Evolutionary conservation across 2,797 vertebrate genomes (phyloP).

Genomic region (Poecile montanus): DNA sequence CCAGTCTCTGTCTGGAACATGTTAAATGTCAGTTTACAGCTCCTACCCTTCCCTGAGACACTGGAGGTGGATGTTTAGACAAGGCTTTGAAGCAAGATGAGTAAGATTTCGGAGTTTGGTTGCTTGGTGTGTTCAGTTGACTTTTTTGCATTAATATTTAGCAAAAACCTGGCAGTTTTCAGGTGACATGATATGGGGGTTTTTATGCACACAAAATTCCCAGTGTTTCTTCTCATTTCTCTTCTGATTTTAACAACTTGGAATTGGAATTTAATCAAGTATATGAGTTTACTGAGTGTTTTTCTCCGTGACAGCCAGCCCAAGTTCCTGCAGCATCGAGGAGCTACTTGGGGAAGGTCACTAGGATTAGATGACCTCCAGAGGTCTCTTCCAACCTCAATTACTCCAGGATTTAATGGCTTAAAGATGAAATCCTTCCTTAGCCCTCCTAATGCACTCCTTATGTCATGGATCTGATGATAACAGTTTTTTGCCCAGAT

Average conservation of each 20-base stretch:
- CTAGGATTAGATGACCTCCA: constrained; percentile 30
- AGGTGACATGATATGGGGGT: not conserved
- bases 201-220: not conserved
- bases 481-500: not conserved
- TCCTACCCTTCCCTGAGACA: not conserved
- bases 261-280: not conserved
- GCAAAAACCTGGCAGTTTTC: not conserved
- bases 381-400: constrained; percentile 10
- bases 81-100: constrained; percentile 20
- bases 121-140: not conserved
- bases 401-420: constrained; percentile 28
- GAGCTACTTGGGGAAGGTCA: constrained; percentile 7
- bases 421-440: constrained; percentile 35
- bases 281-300: not conserved
- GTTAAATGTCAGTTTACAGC: not conserved
- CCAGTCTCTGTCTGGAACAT: not conserved
- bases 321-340: not conserved
- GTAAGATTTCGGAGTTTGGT: not conserved
- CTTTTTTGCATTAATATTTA: not conserved
- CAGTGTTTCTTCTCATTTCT: not conserved
- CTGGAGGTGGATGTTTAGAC: constrained; percentile 45
- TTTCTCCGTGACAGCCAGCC: not conserved
- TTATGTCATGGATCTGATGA: constrained; percentile 7
- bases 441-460: constrained; percentile 16
- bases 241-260: not conserved